These are phyloP conservation scores for Tichodroma muraria DNA, from an alignment of 2,113 vertebrate genomes.

Conservation along the genomic window DNA sequence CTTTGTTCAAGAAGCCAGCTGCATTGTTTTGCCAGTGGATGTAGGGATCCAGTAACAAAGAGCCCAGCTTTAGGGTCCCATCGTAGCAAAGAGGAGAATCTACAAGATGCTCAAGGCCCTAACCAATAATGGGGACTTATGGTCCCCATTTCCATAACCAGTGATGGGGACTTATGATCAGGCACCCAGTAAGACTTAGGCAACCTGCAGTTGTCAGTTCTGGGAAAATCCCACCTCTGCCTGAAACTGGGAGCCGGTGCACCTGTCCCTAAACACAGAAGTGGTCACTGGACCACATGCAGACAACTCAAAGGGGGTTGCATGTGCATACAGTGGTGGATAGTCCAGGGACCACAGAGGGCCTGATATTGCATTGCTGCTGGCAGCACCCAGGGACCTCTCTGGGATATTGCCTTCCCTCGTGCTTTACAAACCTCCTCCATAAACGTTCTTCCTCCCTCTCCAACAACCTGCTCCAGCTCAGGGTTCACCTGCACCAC, in stretches of 20 bases:
- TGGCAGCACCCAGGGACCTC: not conserved
- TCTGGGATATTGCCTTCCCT: not conserved
- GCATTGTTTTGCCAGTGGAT: not conserved
- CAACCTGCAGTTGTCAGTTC: not conserved
- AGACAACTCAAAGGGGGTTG: not conserved
- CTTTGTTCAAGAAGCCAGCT: not conserved
- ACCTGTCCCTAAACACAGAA: not conserved
- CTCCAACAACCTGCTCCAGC: not conserved
- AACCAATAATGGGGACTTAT: not conserved
- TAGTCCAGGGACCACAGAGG: not conserved
- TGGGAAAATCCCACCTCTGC: not conserved
- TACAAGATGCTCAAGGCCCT: not conserved
- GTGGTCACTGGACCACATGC: rapidly evolving
- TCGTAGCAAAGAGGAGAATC: not conserved
- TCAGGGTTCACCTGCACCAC: not conserved
- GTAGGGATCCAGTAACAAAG: not conserved
- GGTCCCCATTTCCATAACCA: not conserved
- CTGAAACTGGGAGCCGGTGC: not conserved
- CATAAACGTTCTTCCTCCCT: not conserved
- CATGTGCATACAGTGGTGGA: too few species aligned
- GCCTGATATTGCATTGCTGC: not conserved
- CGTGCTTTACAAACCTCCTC: rapidly evolving
- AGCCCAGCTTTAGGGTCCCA: not conserved
- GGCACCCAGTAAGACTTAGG: not conserved
- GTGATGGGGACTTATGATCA: not conserved